Percentiles rank a stretch among this genome's conserved stretches.
Conservation (phyloP, 1,140 invertebrate species). For the Listronotus oregonensis region DNA sequence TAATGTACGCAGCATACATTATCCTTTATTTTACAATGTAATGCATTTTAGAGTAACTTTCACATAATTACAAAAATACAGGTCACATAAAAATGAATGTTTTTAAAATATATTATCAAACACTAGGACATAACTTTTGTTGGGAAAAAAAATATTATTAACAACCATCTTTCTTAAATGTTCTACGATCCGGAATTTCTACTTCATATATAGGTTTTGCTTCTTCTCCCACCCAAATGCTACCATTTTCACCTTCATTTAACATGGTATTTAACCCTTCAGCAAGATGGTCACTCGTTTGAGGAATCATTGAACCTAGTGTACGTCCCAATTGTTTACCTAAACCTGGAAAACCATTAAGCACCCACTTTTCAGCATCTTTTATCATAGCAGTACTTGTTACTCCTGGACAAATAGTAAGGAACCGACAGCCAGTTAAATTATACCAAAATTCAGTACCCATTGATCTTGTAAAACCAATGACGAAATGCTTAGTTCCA, state of each 20-base stretch:
- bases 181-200: constrained; percentile 50
- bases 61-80: too few relatives aligned
- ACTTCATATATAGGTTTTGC: constrained; percentile 59
- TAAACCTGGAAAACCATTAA: constrained; percentile 25
- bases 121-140: too few relatives aligned
- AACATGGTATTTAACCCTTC: constrained; percentile 59
- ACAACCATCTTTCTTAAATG: not conserved
- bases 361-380: constrained; percentile 43
- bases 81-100: too few relatives aligned
- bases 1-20: too few relatives aligned
- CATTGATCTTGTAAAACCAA: constrained; percentile 56
- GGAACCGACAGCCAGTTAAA: constrained; percentile 55
- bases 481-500: constrained; percentile 60
- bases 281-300: constrained; percentile 57
- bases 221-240: constrained; percentile 60
- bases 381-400: constrained; percentile 47
- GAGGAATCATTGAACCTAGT: constrained; percentile 13
- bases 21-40: too few relatives aligned
- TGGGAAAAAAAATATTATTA: too few relatives aligned
- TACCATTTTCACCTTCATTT: constrained; percentile 59
- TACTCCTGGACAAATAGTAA: constrained; percentile 55
- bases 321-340: constrained; percentile 8
- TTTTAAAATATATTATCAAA: too few relatives aligned
- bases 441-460: constrained; percentile 49
- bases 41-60: too few relatives aligned